Evolutionary conservation across 92 coral and sea anemone species (phyloP).

Genomic region (Heliopora coerulea): DNA sequence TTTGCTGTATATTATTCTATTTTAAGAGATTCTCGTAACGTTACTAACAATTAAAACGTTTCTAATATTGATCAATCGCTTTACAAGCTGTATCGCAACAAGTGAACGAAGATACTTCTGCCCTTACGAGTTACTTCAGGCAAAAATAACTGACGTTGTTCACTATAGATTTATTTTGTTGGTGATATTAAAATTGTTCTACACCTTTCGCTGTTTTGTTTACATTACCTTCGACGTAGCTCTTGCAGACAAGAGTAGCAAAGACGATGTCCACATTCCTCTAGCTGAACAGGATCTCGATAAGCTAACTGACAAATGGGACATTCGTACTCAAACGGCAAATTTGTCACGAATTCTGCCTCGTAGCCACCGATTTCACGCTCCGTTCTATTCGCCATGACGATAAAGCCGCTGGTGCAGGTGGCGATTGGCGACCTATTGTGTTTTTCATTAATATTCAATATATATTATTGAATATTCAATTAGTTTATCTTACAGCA

Average conservation of each 20-base stretch:
- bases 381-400: constrained; percentile 94
- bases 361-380: constrained; percentile 94
- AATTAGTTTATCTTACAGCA: constrained; percentile 14
- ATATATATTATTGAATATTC: not conserved
- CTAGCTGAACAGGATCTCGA: constrained; percentile 96
- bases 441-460: not conserved
- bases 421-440: not conserved
- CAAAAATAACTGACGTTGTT: not conserved
- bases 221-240: constrained; percentile 71
- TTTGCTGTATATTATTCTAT: too few species aligned
- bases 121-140: too few species aligned
- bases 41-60: too few species aligned
- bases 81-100: too few species aligned
- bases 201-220: too few species aligned
- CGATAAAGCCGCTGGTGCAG: not conserved
- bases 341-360: constrained; percentile 77
- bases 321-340: constrained; percentile 95
- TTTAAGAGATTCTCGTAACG: too few species aligned
- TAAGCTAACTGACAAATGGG: constrained; percentile 98
- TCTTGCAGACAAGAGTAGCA: constrained; percentile 97
- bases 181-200: constrained; percentile 15
- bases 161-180: not conserved
- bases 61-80: too few species aligned
- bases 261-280: constrained; percentile 95
- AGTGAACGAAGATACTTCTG: too few species aligned